These are phyloP conservation scores for Parnassius smintheus DNA, from an alignment of 2,888 invertebrate species.

Conservation along the genomic window DNA sequence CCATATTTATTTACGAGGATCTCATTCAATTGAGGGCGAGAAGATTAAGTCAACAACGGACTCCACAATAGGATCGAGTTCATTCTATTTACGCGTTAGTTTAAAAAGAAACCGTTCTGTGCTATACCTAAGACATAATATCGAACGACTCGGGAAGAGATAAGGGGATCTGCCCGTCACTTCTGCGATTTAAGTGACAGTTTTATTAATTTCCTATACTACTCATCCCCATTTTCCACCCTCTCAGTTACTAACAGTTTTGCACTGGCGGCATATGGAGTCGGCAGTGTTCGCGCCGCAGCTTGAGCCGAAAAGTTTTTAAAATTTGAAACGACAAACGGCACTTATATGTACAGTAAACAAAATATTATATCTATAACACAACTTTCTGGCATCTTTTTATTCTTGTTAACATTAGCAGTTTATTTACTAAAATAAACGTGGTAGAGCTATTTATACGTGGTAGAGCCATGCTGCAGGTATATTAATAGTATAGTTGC, in stretches of 20 bases:
- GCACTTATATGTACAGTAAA: not conserved
- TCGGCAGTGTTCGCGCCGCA: conserved; percentile 47
- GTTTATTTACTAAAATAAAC: too few relatives aligned
- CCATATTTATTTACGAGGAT: conserved; percentile 66
- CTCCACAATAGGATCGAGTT: conserved; percentile 63
- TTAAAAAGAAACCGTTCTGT: conserved; percentile 44
- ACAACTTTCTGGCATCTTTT: too few relatives aligned
- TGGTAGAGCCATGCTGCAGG: too few relatives aligned
- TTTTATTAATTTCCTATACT: conserved; percentile 87
- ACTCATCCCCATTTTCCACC: conserved; percentile 74
- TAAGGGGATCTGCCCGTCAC: conserved; percentile 69
- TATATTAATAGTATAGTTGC: too few relatives aligned
- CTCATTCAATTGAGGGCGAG: conserved; percentile 60
- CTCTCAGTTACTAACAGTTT: conserved; percentile 66
- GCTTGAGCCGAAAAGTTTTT: conserved; percentile 40
- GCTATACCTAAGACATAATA: conserved; percentile 47
- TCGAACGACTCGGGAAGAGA: conserved; percentile 40
- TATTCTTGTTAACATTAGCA: too few relatives aligned
- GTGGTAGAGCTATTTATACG: too few relatives aligned
- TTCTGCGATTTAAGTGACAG: conserved; percentile 85
- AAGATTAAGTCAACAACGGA: conserved; percentile 73
- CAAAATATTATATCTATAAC: too few relatives aligned
- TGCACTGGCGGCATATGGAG: conserved; percentile 68
- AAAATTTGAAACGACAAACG: conserved; percentile 35
- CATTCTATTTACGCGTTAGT: conserved; percentile 39